Evolutionary conservation across 2,888 invertebrate genomes (phyloP), one percentile per base, ranked within the genome.

Genomic region (Aspidiotus destructor): DNA sequence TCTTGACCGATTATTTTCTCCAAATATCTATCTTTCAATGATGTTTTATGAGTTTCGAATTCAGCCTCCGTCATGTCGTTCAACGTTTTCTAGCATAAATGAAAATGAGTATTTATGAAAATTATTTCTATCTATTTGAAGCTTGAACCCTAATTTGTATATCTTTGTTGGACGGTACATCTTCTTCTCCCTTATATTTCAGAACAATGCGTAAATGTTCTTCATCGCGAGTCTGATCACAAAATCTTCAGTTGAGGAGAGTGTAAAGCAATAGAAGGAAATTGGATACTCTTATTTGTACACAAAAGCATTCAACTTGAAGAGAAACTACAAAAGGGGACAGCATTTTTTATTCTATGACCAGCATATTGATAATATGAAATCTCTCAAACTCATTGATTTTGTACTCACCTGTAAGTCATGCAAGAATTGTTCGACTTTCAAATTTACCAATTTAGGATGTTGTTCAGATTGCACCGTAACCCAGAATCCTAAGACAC

Each of bases 1-100:
- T 83, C 79, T 76, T 98, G 79, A 64, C 87, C 88, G 79, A 98
- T 97, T 0, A 97, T 95, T 75, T 91, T 90, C 78, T 97, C 96
- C 67, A 95, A 80, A 71, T 89, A 84, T 73, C 87, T 86, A 0
- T 88, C 85, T 0, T 87, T 87, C 65, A 97, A 78, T 0, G 96
- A 88, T 60, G 88, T 83, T 57, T 92, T 85, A 77, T 97, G 92
- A 71, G 86, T 85, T 68, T 84, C 76, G 76, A 93, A 97, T 74
- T 92, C 91, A 70, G 87, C 88, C 0, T 86, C 84, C 0, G 83
- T 75, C 89, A 95, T 89, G 6, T 85, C 81, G 70, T 80, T 80
- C 48, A 96, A 77, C 72, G 84, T 81, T 69, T 82, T 81, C 92
- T 92, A 77, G 28, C 28, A 28, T 28, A 28, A 28, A 28, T 28